Evolutionary conservation across 2,113 vertebrate species (phyloP), one percentile per base, ranked within the genome.

Genomic region (Labeo rohita): DNA sequence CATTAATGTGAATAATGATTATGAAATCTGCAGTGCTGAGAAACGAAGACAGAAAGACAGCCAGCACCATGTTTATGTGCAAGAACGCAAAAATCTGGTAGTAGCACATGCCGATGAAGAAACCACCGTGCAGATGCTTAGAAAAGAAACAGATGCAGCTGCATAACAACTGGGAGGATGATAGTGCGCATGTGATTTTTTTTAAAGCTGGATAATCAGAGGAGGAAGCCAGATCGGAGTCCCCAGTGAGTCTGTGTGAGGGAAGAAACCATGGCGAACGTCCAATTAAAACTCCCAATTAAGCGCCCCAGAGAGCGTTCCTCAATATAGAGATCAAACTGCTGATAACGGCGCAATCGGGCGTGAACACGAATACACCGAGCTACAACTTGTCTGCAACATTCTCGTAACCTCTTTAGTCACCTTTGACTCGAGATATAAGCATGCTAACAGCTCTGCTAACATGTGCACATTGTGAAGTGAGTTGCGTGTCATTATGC

Each of bases 261-360:
- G 76, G 80, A 84, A 84, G 56, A 84, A 84, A 73, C 43, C 78
- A 77, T 82, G 65, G 73, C 16, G 50, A 82, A 54, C 49, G 15
- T 88, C 79, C 66, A 88, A 88, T 88, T 86, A 88, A 86, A 88
- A 56, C 65, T 66, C 74, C 73, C 47, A 15, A 78, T 73, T 78
- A 63, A 18, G 54, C 21, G 5, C 47, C 70, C 81, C 52, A 23
- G 72, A 84, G 74, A 84, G 10, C 13, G 12, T 49, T 82, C 66
- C 49, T 88, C 72, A 39, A 36, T 79, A 72, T 56, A 63, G 79
- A 85, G 52, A 78, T 70, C 87, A 88, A 82, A 88, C 50, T 11
- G 10, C 21, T 49, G 61, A 59, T 54, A 59, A 49, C 28, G 0
- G 13, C 9, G 23, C 18, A 50, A 54, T 18, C 50, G 28, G 23